Percentiles rank a stretch among this genome's conserved stretches.
Evolutionary conservation across 2,113 vertebrate genomes (phyloP).

Genomic region (Lophius piscatorius): DNA sequence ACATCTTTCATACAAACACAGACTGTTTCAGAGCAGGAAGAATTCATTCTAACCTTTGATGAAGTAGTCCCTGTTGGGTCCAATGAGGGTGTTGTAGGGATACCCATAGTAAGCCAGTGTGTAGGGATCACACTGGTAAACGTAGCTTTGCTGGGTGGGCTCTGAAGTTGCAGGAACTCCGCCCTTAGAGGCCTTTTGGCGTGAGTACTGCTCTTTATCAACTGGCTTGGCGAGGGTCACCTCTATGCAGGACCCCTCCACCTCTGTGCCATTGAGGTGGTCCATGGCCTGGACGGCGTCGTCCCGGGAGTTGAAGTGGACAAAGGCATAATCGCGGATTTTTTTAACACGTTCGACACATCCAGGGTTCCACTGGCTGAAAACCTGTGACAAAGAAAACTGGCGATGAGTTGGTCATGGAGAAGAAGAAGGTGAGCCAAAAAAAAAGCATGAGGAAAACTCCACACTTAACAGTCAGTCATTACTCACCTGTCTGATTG

Average conservation of each 20-base stretch:
- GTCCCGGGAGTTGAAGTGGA: slow-evolving; percentile 94
- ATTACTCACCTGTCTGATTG: slow-evolving; percentile 85
- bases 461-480: neutral
- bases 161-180: slow-evolving; percentile 77
- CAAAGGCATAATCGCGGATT: slow-evolving; percentile 97
- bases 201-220: slow-evolving; percentile 98
- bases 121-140: slow-evolving; percentile 97
- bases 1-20: slow-evolving; percentile 24
- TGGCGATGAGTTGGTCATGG: neutral
- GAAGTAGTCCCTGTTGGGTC: slow-evolving; percentile 98
- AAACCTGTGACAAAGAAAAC: slow-evolving; percentile 75
- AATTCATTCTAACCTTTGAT: slow-evolving; percentile 90
- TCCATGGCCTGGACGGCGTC: slow-evolving; percentile 96
- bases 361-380: slow-evolving; percentile 94
- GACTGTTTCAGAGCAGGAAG: slow-evolving; percentile 15
- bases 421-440: neutral
- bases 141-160: slow-evolving; percentile 85
- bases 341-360: slow-evolving; percentile 98
- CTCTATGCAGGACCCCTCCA: slow-evolving; percentile 96
- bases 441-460: neutral
- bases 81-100: slow-evolving; percentile 94
- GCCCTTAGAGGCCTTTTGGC: slow-evolving; percentile 97
- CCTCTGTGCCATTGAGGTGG: slow-evolving; percentile 92
- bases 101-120: slow-evolving; percentile 95
- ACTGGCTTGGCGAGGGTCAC: slow-evolving; percentile 98